Base-by-base conservation (phyloP, 23 tunicate genomes). In the Halocynthia aurantium region DNA sequence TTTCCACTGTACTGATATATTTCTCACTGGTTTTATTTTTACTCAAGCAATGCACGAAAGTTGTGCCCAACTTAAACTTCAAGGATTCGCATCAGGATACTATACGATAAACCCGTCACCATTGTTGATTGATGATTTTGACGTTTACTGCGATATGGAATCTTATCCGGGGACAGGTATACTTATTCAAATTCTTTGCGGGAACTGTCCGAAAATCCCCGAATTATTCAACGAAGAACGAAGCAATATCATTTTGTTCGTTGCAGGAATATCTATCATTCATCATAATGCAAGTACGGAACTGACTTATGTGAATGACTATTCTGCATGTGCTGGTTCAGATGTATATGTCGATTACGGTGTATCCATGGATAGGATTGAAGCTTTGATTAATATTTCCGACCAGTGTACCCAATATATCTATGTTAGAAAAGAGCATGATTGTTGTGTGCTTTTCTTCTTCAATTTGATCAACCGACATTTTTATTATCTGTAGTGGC, bases 81-180 rank as follows among this genome's bases (percentile, higher is more conserved):
- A 49, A 20, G 70, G 70, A 65, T 65, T 20, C 6, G 49, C 70
- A 15, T 65, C 70, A 8, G 70, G 70, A 9, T 0, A 65, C 9
- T 65, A 65, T 15, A 65, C 13, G 10, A 65, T 65, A 40, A 31
- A 31, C 44, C 44, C 44, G 44, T 31, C 44, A 31, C 44, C 44
- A 31, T 31, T 31, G 44, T 31, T 31, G 44, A 31, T 31, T 31
- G 44, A 31, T 31, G 49, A 40, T 11, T 65, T 65, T 65, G 6
- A 11, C n/a, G n/a, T 65, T 15, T 65, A 65, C 22, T 65, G 70
- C 17, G 70, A 65, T 49, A 65, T 65, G 70, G 70, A 65, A 10
- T 65, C 70, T 65, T 65, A 65, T 65, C 70, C 70, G 13, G 70
- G 70, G 31, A 65, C 70, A 10, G 70, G 70, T 65, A 15, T 5